Conservation (phyloP, 2,113 vertebrate genomes). For the Lota lota region DNA sequence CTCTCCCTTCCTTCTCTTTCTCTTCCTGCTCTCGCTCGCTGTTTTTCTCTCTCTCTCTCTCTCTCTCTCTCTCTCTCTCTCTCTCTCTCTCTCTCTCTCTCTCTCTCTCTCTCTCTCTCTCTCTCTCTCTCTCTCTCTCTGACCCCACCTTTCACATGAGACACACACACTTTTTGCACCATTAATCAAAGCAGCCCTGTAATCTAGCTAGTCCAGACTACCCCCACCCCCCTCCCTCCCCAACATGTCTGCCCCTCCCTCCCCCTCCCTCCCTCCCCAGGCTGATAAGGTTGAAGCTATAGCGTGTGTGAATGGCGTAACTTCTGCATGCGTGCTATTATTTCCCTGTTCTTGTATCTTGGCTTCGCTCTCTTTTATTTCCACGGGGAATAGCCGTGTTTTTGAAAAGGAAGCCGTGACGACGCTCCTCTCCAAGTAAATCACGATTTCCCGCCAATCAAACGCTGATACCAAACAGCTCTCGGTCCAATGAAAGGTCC, state of each 20-base stretch:
- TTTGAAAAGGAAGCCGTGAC: too few species aligned
- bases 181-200: conserved; percentile 49
- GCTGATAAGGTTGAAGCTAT: conserved; percentile 46
- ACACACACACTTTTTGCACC: conserved; percentile 15
- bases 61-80: conserved; percentile 5
- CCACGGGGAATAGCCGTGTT: too few species aligned
- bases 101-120: conserved; percentile 1
- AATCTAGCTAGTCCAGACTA: conserved; percentile 53
- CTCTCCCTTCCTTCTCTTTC: background rate
- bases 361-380: too few species aligned
- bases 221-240: conserved; percentile 29
- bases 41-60: conserved; percentile 35
- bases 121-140: conserved; percentile 35
- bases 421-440: too few species aligned
- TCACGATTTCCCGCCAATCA: too few species aligned
- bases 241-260: conserved; percentile 33
- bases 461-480: too few species aligned
- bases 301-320: conserved; percentile 20
- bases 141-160: too few species aligned
- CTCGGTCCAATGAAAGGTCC: too few species aligned
- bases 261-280: conserved; percentile 28
- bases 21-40: conserved; percentile 11
- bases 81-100: background rate
- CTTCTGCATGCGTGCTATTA: conserved; percentile 9
- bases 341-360: too few species aligned